phyloP scores from a whole-genome alignment of 2,888 invertebrate genomes.

The Sialis fuliginosa region DNA sequence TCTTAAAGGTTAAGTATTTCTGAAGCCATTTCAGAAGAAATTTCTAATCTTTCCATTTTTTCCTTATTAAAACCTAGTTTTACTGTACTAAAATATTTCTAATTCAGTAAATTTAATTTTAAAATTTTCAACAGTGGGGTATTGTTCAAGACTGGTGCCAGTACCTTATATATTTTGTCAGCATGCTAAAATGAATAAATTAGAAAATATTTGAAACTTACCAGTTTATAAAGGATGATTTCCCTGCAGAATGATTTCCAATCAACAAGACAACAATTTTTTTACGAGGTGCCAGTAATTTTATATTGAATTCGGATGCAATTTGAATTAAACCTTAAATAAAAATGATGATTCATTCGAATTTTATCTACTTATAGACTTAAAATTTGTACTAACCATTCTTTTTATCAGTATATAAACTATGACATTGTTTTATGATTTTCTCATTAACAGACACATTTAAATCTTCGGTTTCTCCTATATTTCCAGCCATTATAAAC shows the following conservation, averaged over 20 bases:
- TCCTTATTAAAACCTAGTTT: too few species aligned
- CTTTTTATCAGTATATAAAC: conserved; percentile 28
- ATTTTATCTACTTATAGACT: neutral
- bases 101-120: too few species aligned
- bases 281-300: conserved; percentile 29
- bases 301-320: conserved; percentile 25
- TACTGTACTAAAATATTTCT: too few species aligned
- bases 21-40: too few species aligned
- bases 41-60: too few species aligned
- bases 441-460: conserved; percentile 25
- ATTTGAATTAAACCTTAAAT: conserved; percentile 28
- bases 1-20: too few species aligned
- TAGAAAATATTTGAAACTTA: conserved; percentile 16
- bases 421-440: conserved; percentile 31
- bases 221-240: conserved; percentile 40
- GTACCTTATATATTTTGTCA: too few species aligned
- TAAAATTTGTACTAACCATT: conserved; percentile 19
- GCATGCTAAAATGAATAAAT: neutral
- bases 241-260: conserved; percentile 39
- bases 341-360: neutral
- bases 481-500: neutral
- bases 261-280: conserved; percentile 34
- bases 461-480: neutral
- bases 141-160: too few species aligned
- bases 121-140: too few species aligned